phyloP scores from a whole-genome alignment of 2,797 vertebrate genomes.

The Nyctibius grandis region DNA sequence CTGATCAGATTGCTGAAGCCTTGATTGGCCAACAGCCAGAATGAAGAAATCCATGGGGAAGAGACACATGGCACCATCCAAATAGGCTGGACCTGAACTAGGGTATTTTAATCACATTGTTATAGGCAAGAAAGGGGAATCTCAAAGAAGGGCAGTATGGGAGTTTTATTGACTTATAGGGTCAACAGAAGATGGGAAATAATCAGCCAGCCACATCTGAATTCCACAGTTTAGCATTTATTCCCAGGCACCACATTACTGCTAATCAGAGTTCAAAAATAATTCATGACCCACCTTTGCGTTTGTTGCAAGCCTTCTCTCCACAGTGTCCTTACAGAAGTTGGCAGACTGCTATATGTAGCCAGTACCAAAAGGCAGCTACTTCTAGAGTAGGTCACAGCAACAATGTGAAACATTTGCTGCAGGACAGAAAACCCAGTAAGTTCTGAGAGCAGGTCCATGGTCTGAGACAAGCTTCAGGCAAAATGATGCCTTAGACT shows the following conservation, averaged over 20 bases:
- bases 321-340: not conserved
- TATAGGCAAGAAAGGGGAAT: not conserved
- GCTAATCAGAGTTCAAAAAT: not conserved
- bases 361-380: not conserved
- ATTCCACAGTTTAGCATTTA: not conserved
- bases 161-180: not conserved
- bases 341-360: not conserved
- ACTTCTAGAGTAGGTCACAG: not conserved
- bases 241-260: not conserved
- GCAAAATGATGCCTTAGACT: not conserved
- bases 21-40: conserved; percentile 52
- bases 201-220: not conserved
- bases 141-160: not conserved
- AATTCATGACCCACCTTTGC: not conserved
- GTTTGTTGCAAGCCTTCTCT: not conserved
- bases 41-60: conserved; percentile 42
- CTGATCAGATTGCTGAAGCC: conserved; percentile 62
- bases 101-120: conserved; percentile 17
- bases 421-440: not conserved
- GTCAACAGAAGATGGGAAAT: conserved; percentile 1
- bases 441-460: not conserved
- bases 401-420: accelerated
- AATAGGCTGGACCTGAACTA: not conserved
- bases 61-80: not conserved
- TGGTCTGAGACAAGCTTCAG: not conserved